A percentile compares a stretch with the other conserved stretches of the same genome.
Conservation (phyloP, 1,140 invertebrate genomes). For the Daktulosphaira vitifoliae region DNA sequence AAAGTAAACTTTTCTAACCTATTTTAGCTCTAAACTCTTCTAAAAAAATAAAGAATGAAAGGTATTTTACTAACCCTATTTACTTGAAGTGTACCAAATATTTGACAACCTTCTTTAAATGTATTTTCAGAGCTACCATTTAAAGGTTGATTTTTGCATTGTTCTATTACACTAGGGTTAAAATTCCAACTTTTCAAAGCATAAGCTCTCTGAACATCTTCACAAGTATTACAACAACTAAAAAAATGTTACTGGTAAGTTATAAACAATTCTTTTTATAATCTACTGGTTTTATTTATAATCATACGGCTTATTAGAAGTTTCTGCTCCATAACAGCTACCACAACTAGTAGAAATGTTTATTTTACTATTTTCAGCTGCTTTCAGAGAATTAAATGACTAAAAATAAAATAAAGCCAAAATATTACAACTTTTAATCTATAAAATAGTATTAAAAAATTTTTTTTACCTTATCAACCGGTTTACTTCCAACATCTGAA, state of each 20-base stretch:
- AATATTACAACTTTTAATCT: too few species aligned
- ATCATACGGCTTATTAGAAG: constrained; percentile 34
- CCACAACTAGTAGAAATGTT: constrained; percentile 45
- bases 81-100: constrained; percentile 90
- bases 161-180: constrained; percentile 58
- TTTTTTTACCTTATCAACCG: too few species aligned
- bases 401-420: not conserved
- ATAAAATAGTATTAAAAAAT: too few species aligned
- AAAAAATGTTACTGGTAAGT: constrained; percentile 34
- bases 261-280: too few species aligned
- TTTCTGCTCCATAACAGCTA: constrained; percentile 78
- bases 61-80: constrained; percentile 63
- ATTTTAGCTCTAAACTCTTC: too few species aligned
- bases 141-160: constrained; percentile 74
- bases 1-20: too few species aligned
- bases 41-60: too few species aligned
- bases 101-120: constrained; percentile 85
- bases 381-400: not conserved
- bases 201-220: constrained; percentile 90
- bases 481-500: too few species aligned
- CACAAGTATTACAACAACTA: constrained; percentile 95
- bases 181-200: constrained; percentile 67
- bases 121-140: constrained; percentile 61
- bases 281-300: too few species aligned
- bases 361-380: not conserved